A percentile compares a stretch with the other conserved stretches of the same genome.
Conservation (phyloP, 2,113 vertebrate species). For the Phaethornis superciliosus region DNA sequence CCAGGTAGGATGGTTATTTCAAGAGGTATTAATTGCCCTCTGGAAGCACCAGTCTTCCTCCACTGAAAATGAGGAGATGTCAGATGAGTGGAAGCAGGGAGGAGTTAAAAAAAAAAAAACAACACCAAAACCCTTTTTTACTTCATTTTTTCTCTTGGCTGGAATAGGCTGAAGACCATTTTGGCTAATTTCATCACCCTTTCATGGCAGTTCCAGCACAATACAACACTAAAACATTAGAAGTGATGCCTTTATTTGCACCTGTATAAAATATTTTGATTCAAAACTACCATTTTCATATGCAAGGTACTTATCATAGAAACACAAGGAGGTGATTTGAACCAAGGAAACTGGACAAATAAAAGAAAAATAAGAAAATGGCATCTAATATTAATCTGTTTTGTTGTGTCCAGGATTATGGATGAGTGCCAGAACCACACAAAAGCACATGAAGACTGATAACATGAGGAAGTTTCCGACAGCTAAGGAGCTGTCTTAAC, state of each 20-base stretch:
- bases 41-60: not conserved
- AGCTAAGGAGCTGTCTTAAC: not conserved
- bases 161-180: not conserved
- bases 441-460: not conserved
- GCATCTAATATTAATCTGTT: not conserved
- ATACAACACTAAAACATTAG: not conserved
- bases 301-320: not conserved
- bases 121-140: not conserved
- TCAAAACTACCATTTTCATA: not conserved
- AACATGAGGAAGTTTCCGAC: not conserved
- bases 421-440: not conserved
- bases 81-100: fast-evolving
- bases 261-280: not conserved
- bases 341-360: not conserved
- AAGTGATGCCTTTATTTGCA: not conserved
- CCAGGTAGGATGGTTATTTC: not conserved
- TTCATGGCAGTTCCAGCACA: not conserved
- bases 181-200: not conserved
- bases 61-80: not conserved
- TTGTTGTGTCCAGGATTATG: not conserved
- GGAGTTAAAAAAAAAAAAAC: not conserved
- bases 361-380: not conserved
- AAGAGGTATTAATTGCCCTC: not conserved
- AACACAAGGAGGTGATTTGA: not conserved
- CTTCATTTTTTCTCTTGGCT: not conserved